Evolutionary conservation across 2,797 vertebrate species (phyloP).

Genomic region (Erpetoichthys calabaricus): DNA sequence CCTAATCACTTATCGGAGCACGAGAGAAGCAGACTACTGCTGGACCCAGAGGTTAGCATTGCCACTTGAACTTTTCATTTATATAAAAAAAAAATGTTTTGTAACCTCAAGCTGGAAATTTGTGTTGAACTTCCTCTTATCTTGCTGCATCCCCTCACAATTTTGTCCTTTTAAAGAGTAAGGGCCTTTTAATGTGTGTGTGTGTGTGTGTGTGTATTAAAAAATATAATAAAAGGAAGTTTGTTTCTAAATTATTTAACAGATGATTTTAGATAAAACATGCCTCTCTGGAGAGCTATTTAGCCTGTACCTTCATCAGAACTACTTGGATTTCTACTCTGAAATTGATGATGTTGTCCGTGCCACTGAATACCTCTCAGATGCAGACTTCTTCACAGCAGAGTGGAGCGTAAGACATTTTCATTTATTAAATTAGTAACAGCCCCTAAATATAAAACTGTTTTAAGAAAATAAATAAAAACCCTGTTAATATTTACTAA

Average conservation of each 20-base stretch:
- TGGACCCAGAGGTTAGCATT: slow-evolving; percentile 73
- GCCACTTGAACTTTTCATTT: background rate
- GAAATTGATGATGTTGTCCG: slow-evolving; percentile 69
- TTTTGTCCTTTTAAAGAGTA: no score
- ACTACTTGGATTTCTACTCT: slow-evolving; percentile 82
- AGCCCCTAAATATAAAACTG: no score
- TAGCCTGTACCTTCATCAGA: slow-evolving; percentile 91
- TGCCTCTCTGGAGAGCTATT: slow-evolving; percentile 79
- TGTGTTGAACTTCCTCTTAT: no score
- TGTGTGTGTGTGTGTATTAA: no score
- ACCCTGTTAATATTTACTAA: no score
- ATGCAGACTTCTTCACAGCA: slow-evolving; percentile 68
- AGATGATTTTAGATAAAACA: slow-evolving; percentile 78
- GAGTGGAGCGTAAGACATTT: slow-evolving; percentile 72
- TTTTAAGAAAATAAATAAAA: no score
- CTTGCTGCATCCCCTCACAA: no score
- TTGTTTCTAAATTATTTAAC: background rate
- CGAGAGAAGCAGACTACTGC: slow-evolving; percentile 54
- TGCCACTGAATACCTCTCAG: slow-evolving; percentile 81
- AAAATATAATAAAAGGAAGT: no score
- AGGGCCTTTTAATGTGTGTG: no score
- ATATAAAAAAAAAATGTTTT: background rate
- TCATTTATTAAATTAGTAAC: background rate
- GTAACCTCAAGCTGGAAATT: background rate
- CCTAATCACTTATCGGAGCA: slow-evolving; percentile 66